Conservation (phyloP, 2,113 vertebrate species). For the Istiophorus platypterus region DNA sequence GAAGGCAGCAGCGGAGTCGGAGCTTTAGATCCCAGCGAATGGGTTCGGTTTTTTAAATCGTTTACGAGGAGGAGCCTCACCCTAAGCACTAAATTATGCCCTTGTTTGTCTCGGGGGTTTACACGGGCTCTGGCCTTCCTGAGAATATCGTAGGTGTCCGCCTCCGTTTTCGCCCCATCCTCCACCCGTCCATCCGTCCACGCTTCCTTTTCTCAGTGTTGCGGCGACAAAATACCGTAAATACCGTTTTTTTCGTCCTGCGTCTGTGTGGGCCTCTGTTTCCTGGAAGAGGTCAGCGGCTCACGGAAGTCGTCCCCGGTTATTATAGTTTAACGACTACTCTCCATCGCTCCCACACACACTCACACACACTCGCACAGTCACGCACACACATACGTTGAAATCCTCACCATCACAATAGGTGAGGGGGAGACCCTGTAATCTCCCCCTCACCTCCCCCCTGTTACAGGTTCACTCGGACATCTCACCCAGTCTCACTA, state of each 20-base stretch:
- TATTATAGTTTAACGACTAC: constrained; percentile 24
- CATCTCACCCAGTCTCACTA: background rate
- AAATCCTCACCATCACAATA: background rate
- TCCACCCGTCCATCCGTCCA: constrained; percentile 27
- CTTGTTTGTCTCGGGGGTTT: constrained; percentile 41
- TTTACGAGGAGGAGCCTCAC: constrained; percentile 31
- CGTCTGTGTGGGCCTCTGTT: constrained; percentile 36
- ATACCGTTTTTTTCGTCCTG: constrained; percentile 19
- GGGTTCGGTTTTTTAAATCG: constrained; percentile 39
- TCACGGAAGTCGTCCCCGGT: constrained; percentile 21
- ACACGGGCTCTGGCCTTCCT: constrained; percentile 25
- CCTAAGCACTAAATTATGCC: constrained; percentile 45
- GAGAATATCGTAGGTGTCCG: constrained; percentile 27
- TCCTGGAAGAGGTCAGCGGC: constrained; percentile 37
- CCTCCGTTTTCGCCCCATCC: constrained; percentile 41
- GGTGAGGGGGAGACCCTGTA: background rate
- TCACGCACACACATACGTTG: constrained; percentile 5
- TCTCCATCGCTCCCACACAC: background rate
- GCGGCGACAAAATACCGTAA: constrained; percentile 36
- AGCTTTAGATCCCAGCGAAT: constrained; percentile 17
- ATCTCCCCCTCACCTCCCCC: too few relatives aligned
- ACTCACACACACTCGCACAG: constrained; percentile 1
- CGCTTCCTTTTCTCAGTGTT: constrained; percentile 11
- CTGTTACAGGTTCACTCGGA: background rate
- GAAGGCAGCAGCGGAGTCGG: background rate